Base-by-base conservation (phyloP, 2,797 vertebrate species). In the Lepilemur septentrionalis region DNA sequence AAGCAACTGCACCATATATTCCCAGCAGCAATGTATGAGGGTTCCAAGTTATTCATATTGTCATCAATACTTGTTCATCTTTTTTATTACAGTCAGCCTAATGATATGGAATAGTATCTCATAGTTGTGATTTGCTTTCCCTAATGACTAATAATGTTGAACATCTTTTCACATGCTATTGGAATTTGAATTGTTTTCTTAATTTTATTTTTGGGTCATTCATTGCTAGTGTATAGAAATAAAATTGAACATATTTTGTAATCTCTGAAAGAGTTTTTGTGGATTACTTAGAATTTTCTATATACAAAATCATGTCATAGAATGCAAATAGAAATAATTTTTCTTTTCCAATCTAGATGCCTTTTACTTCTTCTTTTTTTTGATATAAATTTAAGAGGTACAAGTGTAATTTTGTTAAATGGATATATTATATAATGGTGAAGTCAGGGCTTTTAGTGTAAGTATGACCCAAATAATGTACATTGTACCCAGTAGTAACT, bases 171-270 rank as follows among this genome's bases (percentile, higher is more conserved):
- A 76, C 35, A 5, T 82, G 38, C 17, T 80, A 23, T 69, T 85
- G 35, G 87, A 93, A 84, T 52, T 94, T 22, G 61, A 94, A 93
- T 67, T 46, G 1, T 70, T 91, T 93, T 94, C 32, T n/a, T 55
- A 82, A 84, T 78, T 93, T 95, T 23, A n/a, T 23, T 92, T 93
- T 89, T 84, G 6, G 1, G 28, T 76, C 65, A 87, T 48, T 86
- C 32, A 52, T 59, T 76, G 35, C 32, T 91, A 59, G 3, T 48
- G 0, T 92, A 72, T 61, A 85, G 11, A 72, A 84, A 35, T 70
- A 52, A 84, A 83, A 65, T 14, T 69, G 17, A 75, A 67, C 2
- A 80, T 0, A 46, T 22, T 32, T 70, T 65, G 83, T 85, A 57
- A 85, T 28, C 38, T 65, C 5, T 67, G 65, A 72, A 76, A 94